These are phyloP conservation scores for Dasypus novemcinctus DNA, from an alignment of 2,113 vertebrate species.

Conservation along the genomic window DNA sequence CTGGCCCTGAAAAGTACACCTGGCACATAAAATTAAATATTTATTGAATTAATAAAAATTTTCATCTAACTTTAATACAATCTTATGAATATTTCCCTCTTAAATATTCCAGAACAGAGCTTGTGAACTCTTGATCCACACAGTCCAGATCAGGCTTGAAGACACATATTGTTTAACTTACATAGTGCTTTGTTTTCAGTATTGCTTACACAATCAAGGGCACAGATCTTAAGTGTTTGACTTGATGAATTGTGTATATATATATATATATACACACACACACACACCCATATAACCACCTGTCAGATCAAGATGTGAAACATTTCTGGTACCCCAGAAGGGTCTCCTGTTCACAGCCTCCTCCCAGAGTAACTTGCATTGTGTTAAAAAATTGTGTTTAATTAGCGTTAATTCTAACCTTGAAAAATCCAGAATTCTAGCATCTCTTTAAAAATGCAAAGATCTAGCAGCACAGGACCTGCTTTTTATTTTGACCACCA, in stretches of 20 bases:
- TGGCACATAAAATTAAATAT: not conserved
- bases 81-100: not conserved
- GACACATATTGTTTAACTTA: not conserved
- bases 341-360: not conserved
- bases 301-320: not conserved
- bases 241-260: not conserved
- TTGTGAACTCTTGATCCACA: not conserved
- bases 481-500: not conserved
- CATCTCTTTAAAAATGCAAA: not conserved
- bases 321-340: not conserved
- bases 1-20: not conserved
- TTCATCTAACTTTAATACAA: not conserved
- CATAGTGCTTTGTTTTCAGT: not conserved
- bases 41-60: not conserved
- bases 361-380: not conserved
- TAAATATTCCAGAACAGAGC: not conserved
- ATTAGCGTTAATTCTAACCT: conserved; percentile 28
- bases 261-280: too few species aligned
- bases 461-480: not conserved
- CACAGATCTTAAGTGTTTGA: not conserved
- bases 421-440: not conserved
- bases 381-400: not conserved
- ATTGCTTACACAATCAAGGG: not conserved
- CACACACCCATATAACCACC: not conserved
- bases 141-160: not conserved